Evolutionary conservation across 2,797 vertebrate genomes (phyloP).

Genomic region (Syngnathus acus): DNA sequence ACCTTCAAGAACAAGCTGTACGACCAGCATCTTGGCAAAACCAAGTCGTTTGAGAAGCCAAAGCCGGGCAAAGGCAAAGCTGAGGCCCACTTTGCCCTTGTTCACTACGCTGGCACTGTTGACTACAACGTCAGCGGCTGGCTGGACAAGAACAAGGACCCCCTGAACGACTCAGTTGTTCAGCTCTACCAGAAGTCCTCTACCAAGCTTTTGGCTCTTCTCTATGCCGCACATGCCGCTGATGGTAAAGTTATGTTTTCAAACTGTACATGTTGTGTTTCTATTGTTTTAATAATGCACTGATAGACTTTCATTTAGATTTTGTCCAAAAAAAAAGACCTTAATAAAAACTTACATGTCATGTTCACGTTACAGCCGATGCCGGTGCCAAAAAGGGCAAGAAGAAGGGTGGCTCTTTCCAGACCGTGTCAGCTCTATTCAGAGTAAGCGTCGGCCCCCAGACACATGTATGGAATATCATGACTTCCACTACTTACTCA

Average conservation of each 20-base stretch:
- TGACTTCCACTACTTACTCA: neutral
- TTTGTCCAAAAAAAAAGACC: no score
- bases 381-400: slow-evolving; percentile 73
- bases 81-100: slow-evolving; percentile 77
- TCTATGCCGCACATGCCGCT: slow-evolving; percentile 62
- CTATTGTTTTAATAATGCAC: neutral
- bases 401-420: slow-evolving; percentile 86
- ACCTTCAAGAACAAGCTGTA: slow-evolving; percentile 81
- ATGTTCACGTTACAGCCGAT: slow-evolving; percentile 25
- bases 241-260: slow-evolving; percentile 25
- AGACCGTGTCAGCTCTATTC: slow-evolving; percentile 84
- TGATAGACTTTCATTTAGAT: neutral
- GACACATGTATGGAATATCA: neutral
- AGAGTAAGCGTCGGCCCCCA: slow-evolving; percentile 58
- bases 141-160: slow-evolving; percentile 88
- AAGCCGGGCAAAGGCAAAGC: slow-evolving; percentile 78
- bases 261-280: neutral
- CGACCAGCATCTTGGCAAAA: slow-evolving; percentile 74
- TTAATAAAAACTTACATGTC: neutral
- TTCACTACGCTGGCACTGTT: slow-evolving; percentile 85
- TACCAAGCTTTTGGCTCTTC: slow-evolving; percentile 69
- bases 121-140: slow-evolving; percentile 77
- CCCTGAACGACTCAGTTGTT: slow-evolving; percentile 77
- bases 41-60: slow-evolving; percentile 65
- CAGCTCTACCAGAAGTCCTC: slow-evolving; percentile 83